These are phyloP conservation scores for Torymus texanus DNA, from an alignment of 2,888 invertebrate species.

Conservation along the genomic window DNA sequence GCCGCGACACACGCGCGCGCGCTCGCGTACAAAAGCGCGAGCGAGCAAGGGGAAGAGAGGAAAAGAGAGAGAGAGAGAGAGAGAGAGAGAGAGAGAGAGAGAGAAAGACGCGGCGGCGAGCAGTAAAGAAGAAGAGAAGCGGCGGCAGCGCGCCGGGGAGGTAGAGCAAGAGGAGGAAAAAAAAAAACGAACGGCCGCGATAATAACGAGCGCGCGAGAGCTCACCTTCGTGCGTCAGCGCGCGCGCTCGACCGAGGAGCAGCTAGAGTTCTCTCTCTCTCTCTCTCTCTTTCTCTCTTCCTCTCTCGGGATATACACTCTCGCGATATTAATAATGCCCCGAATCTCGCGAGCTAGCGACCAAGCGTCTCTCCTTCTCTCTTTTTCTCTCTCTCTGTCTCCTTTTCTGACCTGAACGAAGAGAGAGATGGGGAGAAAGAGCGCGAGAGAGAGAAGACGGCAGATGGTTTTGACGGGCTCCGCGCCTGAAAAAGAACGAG, in stretches of 20 bases:
- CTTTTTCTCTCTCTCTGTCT: background rate
- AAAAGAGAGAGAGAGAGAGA: slow-evolving; percentile 47
- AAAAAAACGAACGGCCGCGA: slow-evolving; percentile 43
- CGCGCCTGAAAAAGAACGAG: too few species aligned
- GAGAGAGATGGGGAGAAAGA: too few species aligned
- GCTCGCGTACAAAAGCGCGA: slow-evolving; percentile 4
- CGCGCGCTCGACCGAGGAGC: background rate
- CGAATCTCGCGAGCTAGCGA: slow-evolving; percentile 15
- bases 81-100: slow-evolving; percentile 43
- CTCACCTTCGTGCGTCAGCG: slow-evolving; percentile 53
- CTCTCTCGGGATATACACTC: slow-evolving; percentile 13
- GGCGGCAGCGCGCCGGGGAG: slow-evolving; percentile 20
- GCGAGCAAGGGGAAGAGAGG: slow-evolving; percentile 35
- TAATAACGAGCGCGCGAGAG: slow-evolving; percentile 54
- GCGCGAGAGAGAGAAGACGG: too few species aligned
- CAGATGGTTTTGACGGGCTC: too few species aligned
- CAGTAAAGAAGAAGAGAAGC: background rate
- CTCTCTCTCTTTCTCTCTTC: background rate
- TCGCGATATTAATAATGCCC: slow-evolving; percentile 53
- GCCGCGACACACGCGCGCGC: slow-evolving; percentile 6
- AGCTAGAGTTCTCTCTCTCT: background rate
- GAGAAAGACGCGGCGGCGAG: slow-evolving; percentile 36
- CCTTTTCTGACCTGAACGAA: slow-evolving; percentile 29
- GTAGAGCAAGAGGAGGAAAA: background rate
- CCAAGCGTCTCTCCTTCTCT: background rate